phyloP scores from a whole-genome alignment of 2,888 invertebrate species.

The Cantharis flavilabris region DNA sequence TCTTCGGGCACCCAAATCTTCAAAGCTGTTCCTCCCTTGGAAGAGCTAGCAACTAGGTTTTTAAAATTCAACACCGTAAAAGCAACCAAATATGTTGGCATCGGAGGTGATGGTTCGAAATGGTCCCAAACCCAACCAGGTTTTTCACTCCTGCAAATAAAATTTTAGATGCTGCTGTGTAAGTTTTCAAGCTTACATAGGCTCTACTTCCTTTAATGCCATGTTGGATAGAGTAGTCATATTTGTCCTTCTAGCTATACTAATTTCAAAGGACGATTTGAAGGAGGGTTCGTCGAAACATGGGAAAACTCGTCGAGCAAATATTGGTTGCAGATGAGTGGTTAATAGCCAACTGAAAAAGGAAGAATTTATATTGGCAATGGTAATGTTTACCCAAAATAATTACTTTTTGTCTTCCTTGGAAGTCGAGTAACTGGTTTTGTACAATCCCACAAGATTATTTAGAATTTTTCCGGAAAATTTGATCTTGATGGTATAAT shows the following conservation, averaged over 20 bases:
- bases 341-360: conserved; percentile 62
- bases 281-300: conserved; percentile 80
- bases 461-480: conserved; percentile 64
- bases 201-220: conserved; percentile 62
- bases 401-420: conserved; percentile 57
- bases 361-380: background rate
- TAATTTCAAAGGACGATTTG: conserved; percentile 76
- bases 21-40: conserved; percentile 45
- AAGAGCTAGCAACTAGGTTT: conserved; percentile 35
- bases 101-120: conserved; percentile 66
- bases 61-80: conserved; percentile 54
- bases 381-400: background rate
- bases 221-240: conserved; percentile 72
- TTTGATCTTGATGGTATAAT: conserved; percentile 62
- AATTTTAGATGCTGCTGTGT: background rate
- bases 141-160: conserved; percentile 46
- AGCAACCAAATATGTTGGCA: conserved; percentile 79
- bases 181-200: conserved; percentile 56
- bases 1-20: conserved; percentile 56
- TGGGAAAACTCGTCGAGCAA: conserved; percentile 70
- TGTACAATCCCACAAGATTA: conserved; percentile 69
- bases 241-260: conserved; percentile 67
- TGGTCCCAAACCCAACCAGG: conserved; percentile 66
- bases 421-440: conserved; percentile 63
- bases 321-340: conserved; percentile 70